Evolutionary conservation across 2,888 invertebrate genomes (phyloP).

Genomic region (Melanostoma scalare): DNA sequence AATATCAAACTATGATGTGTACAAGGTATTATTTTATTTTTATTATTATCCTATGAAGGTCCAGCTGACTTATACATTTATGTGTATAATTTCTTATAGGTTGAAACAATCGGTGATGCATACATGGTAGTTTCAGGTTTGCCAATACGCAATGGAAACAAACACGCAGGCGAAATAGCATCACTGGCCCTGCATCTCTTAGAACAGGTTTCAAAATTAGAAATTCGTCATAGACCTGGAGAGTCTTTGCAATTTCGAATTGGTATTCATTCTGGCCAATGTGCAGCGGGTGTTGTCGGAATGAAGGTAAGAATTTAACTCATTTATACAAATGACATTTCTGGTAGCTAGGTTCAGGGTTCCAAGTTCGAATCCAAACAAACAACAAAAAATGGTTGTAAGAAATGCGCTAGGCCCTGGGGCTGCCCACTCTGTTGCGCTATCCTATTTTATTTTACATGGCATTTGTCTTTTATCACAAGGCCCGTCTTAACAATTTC

Average conservation of each 20-base stretch:
- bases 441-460: too few relatives aligned
- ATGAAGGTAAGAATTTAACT: slow-evolving; percentile 80
- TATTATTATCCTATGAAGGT: not conserved
- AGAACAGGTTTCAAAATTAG: slow-evolving; percentile 87
- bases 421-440: too few relatives aligned
- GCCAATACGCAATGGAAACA: slow-evolving; percentile 88
- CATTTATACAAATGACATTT: not conserved
- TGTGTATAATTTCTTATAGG: slow-evolving; percentile 78
- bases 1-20: slow-evolving; percentile 93
- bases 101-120: slow-evolving; percentile 92
- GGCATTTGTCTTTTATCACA: too few relatives aligned
- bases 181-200: slow-evolving; percentile 89
- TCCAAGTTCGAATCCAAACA: too few relatives aligned
- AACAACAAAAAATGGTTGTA: too few relatives aligned
- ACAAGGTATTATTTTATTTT: slow-evolving; percentile 85
- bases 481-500: too few relatives aligned
- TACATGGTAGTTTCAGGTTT: slow-evolving; percentile 92
- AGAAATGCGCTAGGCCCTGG: too few relatives aligned
- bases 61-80: not conserved
- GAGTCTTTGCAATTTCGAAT: slow-evolving; percentile 88
- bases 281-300: slow-evolving; percentile 92
- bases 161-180: slow-evolving; percentile 91
- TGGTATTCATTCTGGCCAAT: slow-evolving; percentile 88
- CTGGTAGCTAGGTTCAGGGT: too few relatives aligned
- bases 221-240: slow-evolving; percentile 86